A percentile compares a stretch with the other conserved stretches of the same genome.
These are phyloP conservation scores for Drosophila cognata DNA, from an alignment of 2,888 invertebrate genomes.

Conservation along the genomic window DNA sequence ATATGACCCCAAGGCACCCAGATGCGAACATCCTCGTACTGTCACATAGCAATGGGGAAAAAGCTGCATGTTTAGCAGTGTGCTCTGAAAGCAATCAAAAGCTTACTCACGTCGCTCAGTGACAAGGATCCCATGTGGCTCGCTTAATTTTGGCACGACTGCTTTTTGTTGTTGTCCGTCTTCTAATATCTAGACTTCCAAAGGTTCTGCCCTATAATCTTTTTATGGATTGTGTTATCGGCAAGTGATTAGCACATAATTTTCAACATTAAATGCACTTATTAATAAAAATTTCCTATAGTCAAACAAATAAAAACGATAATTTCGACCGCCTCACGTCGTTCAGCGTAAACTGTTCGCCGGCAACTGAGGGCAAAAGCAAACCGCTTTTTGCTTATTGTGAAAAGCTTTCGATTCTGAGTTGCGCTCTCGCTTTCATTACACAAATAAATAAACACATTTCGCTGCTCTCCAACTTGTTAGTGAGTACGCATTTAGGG, in stretches of 20 bases:
- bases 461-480: background rate
- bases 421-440: background rate
- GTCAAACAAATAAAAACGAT: background rate
- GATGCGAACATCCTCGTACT: constrained; percentile 87
- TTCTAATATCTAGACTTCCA: background rate
- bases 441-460: background rate
- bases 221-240: background rate
- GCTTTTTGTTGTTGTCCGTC: background rate
- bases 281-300: background rate
- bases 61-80: constrained; percentile 27
- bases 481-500: background rate
- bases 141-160: constrained; percentile 38
- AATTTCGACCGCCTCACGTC: background rate
- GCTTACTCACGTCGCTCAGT: constrained; percentile 50
- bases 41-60: constrained; percentile 11
- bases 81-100: constrained; percentile 3
- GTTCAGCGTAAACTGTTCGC: background rate
- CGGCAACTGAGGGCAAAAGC: constrained; percentile 4
- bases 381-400: no score
- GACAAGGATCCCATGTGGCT: constrained; percentile 47
- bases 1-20: constrained; percentile 89
- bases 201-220: constrained; percentile 25
- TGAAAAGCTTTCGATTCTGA: constrained; percentile 2
- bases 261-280: background rate
- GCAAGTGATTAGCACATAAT: background rate